Base-by-base conservation (phyloP, 2,797 vertebrate species). In the Xenentodon cancila region DNA sequence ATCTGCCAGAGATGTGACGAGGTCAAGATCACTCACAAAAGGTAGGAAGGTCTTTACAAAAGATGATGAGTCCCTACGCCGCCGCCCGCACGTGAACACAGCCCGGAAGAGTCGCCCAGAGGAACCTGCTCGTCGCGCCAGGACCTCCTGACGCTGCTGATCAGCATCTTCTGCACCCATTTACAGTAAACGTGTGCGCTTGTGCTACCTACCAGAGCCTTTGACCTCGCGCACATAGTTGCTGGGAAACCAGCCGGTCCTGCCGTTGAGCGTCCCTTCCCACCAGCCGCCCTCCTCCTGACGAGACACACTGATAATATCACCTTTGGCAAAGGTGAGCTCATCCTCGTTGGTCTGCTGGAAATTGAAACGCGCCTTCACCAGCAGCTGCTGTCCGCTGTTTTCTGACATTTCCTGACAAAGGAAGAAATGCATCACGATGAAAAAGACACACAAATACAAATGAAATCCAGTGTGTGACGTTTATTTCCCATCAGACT, bases 231-330 rank as follows among this genome's bases (percentile, higher is more conserved):
- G 92, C 64, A 98, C 97, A 0, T 99, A 99, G 93, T 99, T 99
- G 93, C 97, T 99, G 27, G 98, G 98, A 89, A 99, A 99, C 98
- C 98, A 99, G 34, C 98, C 98, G 0, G 94, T 96, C 91, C 89
- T 96, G 88, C 97, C 96, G 20, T 90, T 96, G 59, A 95, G 77
- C 43, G 78, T 90, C 71, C 98, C 97, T 86, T 99, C 98, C 98
- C 98, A 99, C 98, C 97, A 99, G 87, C 98, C 98, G 2, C 98
- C 98, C 5, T 98, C 97, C 89, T 98, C 98, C 87, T 98, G 96
- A 49, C 98, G 95, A 7, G 93, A 96, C 81, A 99, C 97, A 1
- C 93, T 89, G 90, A 99, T 98, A 91, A 99, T 86, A 19, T 99
- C 97, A 0, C 97, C 97, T 91, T 99, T 99, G 22, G 75, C 68